Evolutionary conservation across 1,140 invertebrate genomes (phyloP).

Genomic region (Scaptomyza graminum): DNA sequence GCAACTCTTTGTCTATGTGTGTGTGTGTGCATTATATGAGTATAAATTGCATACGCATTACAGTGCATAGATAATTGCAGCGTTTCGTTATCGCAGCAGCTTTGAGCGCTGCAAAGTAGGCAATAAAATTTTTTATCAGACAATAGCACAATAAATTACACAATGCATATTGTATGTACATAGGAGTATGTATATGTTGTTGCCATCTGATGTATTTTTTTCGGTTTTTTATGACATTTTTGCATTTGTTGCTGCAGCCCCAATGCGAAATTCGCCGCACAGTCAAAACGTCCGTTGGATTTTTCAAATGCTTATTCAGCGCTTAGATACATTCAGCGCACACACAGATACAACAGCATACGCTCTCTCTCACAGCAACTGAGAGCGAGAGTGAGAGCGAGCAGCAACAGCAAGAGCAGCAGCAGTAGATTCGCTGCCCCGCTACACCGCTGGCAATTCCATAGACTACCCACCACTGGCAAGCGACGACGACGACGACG

Average conservation of each 20-base stretch:
- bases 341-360: conserved; percentile 28
- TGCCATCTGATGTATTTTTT: conserved; percentile 11
- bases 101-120: conserved; percentile 66
- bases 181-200: background rate
- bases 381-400: conserved; percentile 33
- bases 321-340: conserved; percentile 54
- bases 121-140: conserved; percentile 50
- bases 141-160: conserved; percentile 14
- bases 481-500: conserved; percentile 40
- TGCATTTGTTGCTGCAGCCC: conserved; percentile 28
- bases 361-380: conserved; percentile 26
- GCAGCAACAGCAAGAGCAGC: background rate
- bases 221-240: background rate
- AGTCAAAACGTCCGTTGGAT: conserved; percentile 45
- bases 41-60: conserved; percentile 48
- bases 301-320: conserved; percentile 55
- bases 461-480: conserved; percentile 60
- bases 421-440: conserved; percentile 7
- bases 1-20: conserved; percentile 17
- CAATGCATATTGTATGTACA: conserved; percentile 3
- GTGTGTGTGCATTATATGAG: conserved; percentile 28
- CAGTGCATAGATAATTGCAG: conserved; percentile 59
- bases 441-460: conserved; percentile 33
- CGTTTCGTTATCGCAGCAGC: conserved; percentile 52
- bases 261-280: conserved; percentile 50